phyloP scores from a whole-genome alignment of 2,888 invertebrate species.

The Drosophila rellima region DNA sequence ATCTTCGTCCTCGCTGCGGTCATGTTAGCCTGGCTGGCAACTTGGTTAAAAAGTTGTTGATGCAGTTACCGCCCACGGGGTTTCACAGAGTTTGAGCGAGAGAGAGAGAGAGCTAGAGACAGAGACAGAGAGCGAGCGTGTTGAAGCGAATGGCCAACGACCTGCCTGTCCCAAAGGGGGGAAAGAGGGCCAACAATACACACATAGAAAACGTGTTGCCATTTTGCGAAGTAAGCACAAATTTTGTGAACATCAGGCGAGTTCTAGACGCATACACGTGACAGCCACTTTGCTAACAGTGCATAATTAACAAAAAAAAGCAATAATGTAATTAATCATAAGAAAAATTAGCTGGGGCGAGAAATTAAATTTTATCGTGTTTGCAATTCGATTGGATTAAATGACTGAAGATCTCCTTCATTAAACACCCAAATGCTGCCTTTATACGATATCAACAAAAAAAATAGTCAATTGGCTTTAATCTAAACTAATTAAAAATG shows the following conservation, averaged over 20 bases:
- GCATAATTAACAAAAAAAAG: slow-evolving; percentile 53
- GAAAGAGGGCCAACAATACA: not conserved
- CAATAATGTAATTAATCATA: slow-evolving; percentile 44
- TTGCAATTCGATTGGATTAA: slow-evolving; percentile 1
- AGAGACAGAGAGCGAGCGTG: not conserved
- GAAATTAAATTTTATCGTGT: not conserved
- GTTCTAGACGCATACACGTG: slow-evolving; percentile 3
- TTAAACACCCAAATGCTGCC: too few relatives aligned
- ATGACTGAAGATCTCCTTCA: not conserved
- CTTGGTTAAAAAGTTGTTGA: slow-evolving; percentile 80
- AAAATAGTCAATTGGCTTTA: too few relatives aligned
- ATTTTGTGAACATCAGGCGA: slow-evolving; percentile 31
- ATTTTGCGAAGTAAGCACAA: slow-evolving; percentile 65
- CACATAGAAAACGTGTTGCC: slow-evolving; percentile 62
- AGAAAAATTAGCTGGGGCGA: not conserved
- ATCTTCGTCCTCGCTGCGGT: slow-evolving; percentile 43
- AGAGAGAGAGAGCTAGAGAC: not conserved
- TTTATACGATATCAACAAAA: too few relatives aligned
- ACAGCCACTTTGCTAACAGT: slow-evolving; percentile 47
- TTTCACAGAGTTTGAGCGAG: slow-evolving; percentile 2
- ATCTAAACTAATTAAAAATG: too few relatives aligned
- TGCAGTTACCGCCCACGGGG: slow-evolving; percentile 55
- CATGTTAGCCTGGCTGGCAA: slow-evolving; percentile 75
- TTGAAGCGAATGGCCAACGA: slow-evolving; percentile 63
- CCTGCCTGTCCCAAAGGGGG: slow-evolving; percentile 38